Evolutionary conservation across 2,113 vertebrate species (phyloP), one percentile per base, ranked within the genome.

Genomic region (Stercorarius parasiticus): DNA sequence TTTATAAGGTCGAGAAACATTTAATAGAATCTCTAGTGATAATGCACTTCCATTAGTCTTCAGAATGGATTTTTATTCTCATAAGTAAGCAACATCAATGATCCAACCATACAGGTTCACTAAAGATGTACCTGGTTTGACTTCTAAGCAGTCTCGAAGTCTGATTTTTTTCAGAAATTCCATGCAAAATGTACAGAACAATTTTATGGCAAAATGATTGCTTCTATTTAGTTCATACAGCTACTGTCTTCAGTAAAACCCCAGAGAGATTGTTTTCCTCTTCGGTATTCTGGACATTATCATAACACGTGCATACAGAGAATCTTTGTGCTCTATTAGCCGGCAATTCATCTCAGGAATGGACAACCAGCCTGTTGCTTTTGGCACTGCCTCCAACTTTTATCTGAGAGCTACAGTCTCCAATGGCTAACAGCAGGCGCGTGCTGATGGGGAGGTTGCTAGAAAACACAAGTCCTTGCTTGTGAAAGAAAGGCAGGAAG

Each of bases 241-340:
- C 14, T 34, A 69, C 47, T 43, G 38, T 23, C 25, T 88, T 88
- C 19, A 81, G 11, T 10, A 52, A 89, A 88, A 69, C 26, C 50
- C 27, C 55, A 36, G 30, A 58, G 23, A 85, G 42, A 81, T 0
- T 47, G 38, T 77, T 55, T 13, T 22, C 50, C 74, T 58, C 14
- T 43, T 78, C 1, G 1, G 32, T 47, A 61, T 52, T 42, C 36
- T 18, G 53, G 40, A 47, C 8, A 8, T 61, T 94, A 65, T 76
- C 38, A 14, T 9, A 69, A 36, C 45, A 66, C 0, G 0, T n/a
- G 6, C 13, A 29, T 1, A 29, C 7, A 82, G 32, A 82, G 62
- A 47, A 82, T 34, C 43, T 56, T 36, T 47, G 25, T 50, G 56
- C 43, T 72, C 58, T 69, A 82, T 64, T 30, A 85, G 56, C 66